phyloP scores from a whole-genome alignment of 2,888 invertebrate species.

The Zygogramma bicolorata region DNA sequence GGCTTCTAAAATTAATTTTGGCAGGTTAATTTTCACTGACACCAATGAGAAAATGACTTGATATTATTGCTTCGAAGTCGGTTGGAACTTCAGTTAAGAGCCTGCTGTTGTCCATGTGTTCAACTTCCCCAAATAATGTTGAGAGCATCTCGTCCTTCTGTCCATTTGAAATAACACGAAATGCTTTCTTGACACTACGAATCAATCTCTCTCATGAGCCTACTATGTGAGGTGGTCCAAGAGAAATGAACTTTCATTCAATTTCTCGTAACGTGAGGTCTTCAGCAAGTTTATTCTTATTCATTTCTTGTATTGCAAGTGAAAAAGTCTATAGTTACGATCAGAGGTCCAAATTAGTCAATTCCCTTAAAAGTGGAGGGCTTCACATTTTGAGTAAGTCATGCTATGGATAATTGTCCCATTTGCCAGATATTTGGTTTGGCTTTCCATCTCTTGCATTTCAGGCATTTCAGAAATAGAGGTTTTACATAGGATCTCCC shows the following conservation, averaged over 20 bases:
- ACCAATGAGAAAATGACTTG: too few relatives aligned
- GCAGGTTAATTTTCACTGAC: too few relatives aligned
- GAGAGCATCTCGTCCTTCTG: too few relatives aligned
- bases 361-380: background rate
- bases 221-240: too few relatives aligned
- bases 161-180: too few relatives aligned
- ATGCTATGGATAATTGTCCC: background rate
- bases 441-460: background rate
- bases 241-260: background rate
- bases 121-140: too few relatives aligned
- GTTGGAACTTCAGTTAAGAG: too few relatives aligned
- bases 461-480: background rate
- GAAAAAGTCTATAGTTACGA: background rate
- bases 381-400: background rate
- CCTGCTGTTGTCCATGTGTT: too few relatives aligned
- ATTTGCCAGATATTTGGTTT: background rate
- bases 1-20: too few relatives aligned
- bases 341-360: background rate
- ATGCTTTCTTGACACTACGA: too few relatives aligned
- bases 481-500: background rate
- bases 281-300: background rate
- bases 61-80: too few relatives aligned
- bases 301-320: background rate
- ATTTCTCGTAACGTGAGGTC: background rate
- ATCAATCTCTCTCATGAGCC: too few relatives aligned